phyloP scores from a whole-genome alignment of 2,113 vertebrate genomes.

The Chiloscyllium plagiosum region DNA sequence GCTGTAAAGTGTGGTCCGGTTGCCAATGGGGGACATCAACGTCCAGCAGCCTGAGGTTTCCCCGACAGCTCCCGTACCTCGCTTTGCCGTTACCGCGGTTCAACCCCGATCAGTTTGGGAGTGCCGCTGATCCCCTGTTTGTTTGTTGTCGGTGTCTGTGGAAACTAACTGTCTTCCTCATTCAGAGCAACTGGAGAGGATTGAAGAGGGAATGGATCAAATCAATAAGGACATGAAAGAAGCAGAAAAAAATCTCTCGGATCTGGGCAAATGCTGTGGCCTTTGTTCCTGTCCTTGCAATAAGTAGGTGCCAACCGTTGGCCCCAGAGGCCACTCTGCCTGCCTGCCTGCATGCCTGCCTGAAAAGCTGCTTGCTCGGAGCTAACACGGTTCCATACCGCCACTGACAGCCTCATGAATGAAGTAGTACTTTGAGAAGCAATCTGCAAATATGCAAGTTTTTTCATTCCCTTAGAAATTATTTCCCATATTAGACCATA shows the following conservation, averaged over 20 bases:
- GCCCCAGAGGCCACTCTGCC: not conserved
- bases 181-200: constrained; percentile 67
- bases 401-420: constrained; percentile 8
- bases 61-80: not conserved
- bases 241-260: constrained; percentile 72
- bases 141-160: not conserved
- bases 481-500: not conserved
- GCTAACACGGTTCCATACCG: not conserved
- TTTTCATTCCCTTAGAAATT: constrained; percentile 33
- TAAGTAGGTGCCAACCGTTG: constrained; percentile 54
- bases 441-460: constrained; percentile 30
- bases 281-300: constrained; percentile 61
- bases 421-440: constrained; percentile 21
- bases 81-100: not conserved
- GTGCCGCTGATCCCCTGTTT: not conserved
- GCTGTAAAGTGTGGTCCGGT: not conserved
- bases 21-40: not conserved
- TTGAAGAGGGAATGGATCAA: constrained; percentile 69
- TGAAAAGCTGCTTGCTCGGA: not conserved
- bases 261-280: constrained; percentile 68
- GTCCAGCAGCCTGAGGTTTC: not conserved
- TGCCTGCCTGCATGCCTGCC: constrained; percentile 16
- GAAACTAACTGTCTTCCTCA: constrained; percentile 36
- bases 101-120: not conserved
- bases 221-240: constrained; percentile 74